Evolutionary conservation across 2,113 vertebrate species (phyloP).

Genomic region (Eulemur rufifrons): DNA sequence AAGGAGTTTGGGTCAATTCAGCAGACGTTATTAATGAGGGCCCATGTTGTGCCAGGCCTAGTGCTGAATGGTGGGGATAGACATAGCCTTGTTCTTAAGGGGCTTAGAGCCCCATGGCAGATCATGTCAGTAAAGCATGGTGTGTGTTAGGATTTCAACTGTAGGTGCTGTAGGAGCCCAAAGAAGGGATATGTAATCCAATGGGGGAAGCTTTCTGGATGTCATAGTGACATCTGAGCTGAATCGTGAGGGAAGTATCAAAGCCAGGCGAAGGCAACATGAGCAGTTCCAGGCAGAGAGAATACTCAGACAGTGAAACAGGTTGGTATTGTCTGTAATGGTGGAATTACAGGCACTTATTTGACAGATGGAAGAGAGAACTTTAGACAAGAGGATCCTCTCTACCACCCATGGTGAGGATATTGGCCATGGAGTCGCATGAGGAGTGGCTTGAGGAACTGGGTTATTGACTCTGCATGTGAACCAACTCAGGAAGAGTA

Average conservation of each 20-base stretch:
- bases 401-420: not conserved
- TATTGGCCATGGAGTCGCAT: not conserved
- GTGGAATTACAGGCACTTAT: not conserved
- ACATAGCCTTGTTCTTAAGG: not conserved
- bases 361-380: not conserved
- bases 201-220: not conserved
- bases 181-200: not conserved
- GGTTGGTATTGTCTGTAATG: not conserved
- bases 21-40: not conserved
- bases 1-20: not conserved
- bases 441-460: not conserved
- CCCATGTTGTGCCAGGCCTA: not conserved
- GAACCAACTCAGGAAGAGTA: not conserved
- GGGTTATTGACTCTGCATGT: not conserved
- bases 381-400: not conserved
- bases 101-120: not conserved
- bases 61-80: not conserved
- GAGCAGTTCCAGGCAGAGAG: not conserved
- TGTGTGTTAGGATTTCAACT: slow-evolving; percentile 8
- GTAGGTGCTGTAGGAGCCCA: not conserved
- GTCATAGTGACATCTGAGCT: not conserved
- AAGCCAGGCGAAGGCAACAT: not conserved
- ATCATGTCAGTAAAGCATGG: not conserved
- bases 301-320: not conserved
- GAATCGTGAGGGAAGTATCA: not conserved